Base-by-base conservation (phyloP, 2,113 vertebrate species). In the Murina feae region DNA sequence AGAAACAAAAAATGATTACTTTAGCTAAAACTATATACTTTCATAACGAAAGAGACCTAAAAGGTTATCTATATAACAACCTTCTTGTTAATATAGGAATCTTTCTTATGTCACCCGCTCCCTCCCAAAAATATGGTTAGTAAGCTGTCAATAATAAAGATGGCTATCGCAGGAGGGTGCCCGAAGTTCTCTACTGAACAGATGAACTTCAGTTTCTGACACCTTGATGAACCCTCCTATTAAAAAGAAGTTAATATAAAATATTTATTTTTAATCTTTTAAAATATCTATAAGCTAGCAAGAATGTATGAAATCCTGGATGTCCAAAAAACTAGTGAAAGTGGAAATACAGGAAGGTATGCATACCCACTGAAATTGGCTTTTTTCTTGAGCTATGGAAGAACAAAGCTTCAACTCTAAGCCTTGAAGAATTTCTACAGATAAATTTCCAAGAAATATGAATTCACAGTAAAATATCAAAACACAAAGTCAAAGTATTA, bases 1-100 rank as follows among this genome's bases (percentile, higher is more conserved):
- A 92, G 74, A 89, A 91, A 90, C 35, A 85, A 86, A 92, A 96
- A 90, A 42, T 78, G 81, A 97, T 96, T 97, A 90, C 72, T 91
- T 95, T 86, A 85, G 53, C 47, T 95, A 93, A 87, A 86, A 93
- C 47, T 81, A 53, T 90, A 85, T 39, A 87, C 47, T 95, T 95
- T 86, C 37, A 80, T 89, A 96, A 96, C 90, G 63, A 86, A 96
- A 88, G 42, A 82, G 63, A 88, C 91, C 74, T 35, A 63, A 51
- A 92, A 86, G 91, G 94, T 95, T 95, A 96, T 37, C 23, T 69
- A 90, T 42, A 88, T 35, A 94, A 30, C 53, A 87, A 44, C 8
- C 37, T 32, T 49, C 39, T 49, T 92, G 30, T 16, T 82, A 82
- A 86, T 58, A 51, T 1, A 66, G 39, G 51, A 71, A 65, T 78